Conservation (phyloP, 2,113 vertebrate genomes). For the Chaetura pelagica region DNA sequence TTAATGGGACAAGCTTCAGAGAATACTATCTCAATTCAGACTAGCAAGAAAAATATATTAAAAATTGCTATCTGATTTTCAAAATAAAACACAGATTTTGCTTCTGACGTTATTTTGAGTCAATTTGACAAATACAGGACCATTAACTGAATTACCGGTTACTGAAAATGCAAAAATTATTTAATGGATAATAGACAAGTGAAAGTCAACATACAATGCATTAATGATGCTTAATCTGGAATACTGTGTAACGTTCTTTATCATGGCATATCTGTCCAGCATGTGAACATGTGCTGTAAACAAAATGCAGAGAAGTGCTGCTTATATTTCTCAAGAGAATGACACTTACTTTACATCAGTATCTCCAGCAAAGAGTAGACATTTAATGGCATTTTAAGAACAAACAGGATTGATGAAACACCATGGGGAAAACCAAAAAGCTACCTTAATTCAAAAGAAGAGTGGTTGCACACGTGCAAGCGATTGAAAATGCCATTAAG, state of each 20-base stretch:
- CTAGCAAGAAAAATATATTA: not conserved
- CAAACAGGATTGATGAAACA: not conserved
- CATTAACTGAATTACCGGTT: not conserved
- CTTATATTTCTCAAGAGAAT: not conserved
- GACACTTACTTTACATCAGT: not conserved
- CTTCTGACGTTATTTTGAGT: not conserved
- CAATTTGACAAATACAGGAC: not conserved
- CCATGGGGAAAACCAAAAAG: not conserved
- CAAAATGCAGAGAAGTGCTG: not conserved
- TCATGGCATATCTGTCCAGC: fast-evolving
- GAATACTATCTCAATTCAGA: not conserved
- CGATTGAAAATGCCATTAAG: not conserved
- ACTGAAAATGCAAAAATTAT: not conserved
- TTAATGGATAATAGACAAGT: not conserved
- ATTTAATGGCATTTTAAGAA: not conserved
- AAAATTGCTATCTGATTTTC: not conserved
- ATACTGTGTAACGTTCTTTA: not conserved
- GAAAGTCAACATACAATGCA: not conserved
- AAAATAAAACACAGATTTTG: not conserved
- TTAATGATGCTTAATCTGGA: not conserved
- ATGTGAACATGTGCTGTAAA: not conserved
- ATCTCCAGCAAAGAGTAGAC: not conserved
- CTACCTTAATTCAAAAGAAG: not conserved
- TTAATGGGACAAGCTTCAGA: not conserved
- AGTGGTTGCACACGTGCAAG: not conserved